Conservation (phyloP, 2,113 vertebrate species). For the Notechis scutatus region DNA sequence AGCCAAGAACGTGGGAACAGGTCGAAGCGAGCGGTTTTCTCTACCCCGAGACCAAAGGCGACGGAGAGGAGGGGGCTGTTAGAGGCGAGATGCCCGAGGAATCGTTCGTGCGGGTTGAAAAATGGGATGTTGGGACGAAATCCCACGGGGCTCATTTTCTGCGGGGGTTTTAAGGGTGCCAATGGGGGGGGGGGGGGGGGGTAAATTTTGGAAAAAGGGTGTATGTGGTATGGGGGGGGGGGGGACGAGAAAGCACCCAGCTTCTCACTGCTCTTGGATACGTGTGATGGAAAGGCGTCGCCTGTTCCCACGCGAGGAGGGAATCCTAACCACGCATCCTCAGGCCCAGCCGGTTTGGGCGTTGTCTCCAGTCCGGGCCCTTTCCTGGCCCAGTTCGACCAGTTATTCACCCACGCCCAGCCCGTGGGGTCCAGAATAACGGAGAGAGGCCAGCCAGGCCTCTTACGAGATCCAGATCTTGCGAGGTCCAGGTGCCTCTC, state of each 20-base stretch:
- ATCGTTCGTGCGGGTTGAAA: neutral
- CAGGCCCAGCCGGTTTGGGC: neutral
- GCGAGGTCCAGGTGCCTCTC: no score
- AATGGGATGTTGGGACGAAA: neutral
- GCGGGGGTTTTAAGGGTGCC: neutral
- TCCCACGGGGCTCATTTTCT: neutral
- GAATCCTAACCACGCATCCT: neutral
- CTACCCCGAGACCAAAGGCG: neutral
- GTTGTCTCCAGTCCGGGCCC: neutral
- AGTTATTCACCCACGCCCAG: neutral
- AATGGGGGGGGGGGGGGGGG: neutral
- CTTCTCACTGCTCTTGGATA: neutral
- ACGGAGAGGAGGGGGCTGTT: neutral
- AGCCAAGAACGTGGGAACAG: neutral
- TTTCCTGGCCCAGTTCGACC: neutral
- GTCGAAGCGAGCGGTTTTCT: neutral
- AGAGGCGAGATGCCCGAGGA: neutral
- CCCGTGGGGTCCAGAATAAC: neutral
- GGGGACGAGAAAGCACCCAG: neutral
- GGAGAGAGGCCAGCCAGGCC: neutral
- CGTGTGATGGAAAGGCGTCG: neutral
- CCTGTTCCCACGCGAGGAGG: neutral
- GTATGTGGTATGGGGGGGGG: fast-evolving
- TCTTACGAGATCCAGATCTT: no score
- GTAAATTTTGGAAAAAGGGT: neutral